Evolutionary conservation across 2,888 invertebrate species (phyloP), one percentile per base, ranked within the genome.

Genomic region (Andrena minutula): DNA sequence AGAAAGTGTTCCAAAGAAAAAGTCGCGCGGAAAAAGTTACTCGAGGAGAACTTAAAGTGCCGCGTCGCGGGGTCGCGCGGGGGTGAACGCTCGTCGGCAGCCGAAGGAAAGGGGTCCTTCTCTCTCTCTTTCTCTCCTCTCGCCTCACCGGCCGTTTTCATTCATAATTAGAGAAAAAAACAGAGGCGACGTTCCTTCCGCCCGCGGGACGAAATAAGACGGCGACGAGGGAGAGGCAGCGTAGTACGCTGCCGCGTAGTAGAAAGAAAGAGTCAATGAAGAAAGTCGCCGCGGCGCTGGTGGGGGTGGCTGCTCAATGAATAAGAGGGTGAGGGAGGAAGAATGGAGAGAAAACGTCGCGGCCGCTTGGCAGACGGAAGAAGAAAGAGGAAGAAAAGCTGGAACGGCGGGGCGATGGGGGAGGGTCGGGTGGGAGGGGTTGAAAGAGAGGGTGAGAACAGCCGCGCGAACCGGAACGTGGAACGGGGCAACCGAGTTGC

Each of bases 251-350:
- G 41, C 41, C 86, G 89, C 93, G 93, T 93, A 93, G 93, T 93
- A 90, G 91, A 93, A 93, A 93, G 93, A 94, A 94, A 93, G 94
- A 93, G 93, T 94, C 93, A 94, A 94, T 94, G 94, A 93, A 94
- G 94, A 93, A 94, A 93, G 92, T 92, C 86, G 56, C 88, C 86
- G 88, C 85, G 83, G 84, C 88, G 87, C 49, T 84, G 84, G 85
- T 86, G 86, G 84, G 86, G 81, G 84, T 79, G 79, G 84, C 82
- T 91, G 90, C 93, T 94, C 93, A 94, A 94, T 94, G 94, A 94
- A 93, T 93, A 92, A 92, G 91, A 90, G 92, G 79, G 86, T 66
- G 86, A 89, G 85, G 87, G 86, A 81, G 79, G 82, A 75, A 88
- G 75, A 83, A 86, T 30, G 83, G 79, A 71, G 79, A 51, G 56